Percentiles rank a stretch among this genome's conserved stretches.
phyloP scores from a whole-genome alignment of 2,797 vertebrate genomes.

The Bryconaethiops microstoma region DNA sequence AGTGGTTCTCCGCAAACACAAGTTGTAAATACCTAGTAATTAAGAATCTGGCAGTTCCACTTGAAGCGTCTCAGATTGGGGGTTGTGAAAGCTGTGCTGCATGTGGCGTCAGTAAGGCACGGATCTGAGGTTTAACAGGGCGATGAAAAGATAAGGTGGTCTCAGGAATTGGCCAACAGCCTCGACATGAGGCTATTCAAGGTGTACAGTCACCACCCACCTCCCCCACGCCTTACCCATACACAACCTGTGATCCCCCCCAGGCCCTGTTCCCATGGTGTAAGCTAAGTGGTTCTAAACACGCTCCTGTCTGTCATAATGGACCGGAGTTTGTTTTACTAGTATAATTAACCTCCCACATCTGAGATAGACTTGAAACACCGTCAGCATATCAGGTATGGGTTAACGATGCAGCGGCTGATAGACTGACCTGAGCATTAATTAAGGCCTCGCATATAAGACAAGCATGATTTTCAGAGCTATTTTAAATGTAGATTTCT shows the following conservation, averaged over 20 bases:
- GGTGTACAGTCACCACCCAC: constrained; percentile 53
- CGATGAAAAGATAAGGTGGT: constrained; percentile 77
- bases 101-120: constrained; percentile 59
- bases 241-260: constrained; percentile 75
- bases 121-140: constrained; percentile 64
- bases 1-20: constrained; percentile 58
- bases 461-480: not conserved
- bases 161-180: constrained; percentile 78
- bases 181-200: constrained; percentile 65
- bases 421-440: not conserved
- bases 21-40: constrained; percentile 63
- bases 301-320: constrained; percentile 62
- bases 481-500: too few species aligned
- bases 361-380: constrained; percentile 6
- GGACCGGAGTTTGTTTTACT: constrained; percentile 23
- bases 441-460: not conserved
- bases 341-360: constrained; percentile 36
- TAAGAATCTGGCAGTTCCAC: constrained; percentile 53
- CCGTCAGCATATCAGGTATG: constrained; percentile 7
- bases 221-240: constrained; percentile 61
- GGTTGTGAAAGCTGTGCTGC: constrained; percentile 64
- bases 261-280: constrained; percentile 78
- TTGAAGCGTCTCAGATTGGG: constrained; percentile 44
- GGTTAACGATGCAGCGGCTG: not conserved
- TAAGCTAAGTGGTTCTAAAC: constrained; percentile 69